Evolutionary conservation across 2,888 invertebrate genomes (phyloP), one percentile per base, ranked within the genome.

Genomic region (Pammene fasciana): DNA sequence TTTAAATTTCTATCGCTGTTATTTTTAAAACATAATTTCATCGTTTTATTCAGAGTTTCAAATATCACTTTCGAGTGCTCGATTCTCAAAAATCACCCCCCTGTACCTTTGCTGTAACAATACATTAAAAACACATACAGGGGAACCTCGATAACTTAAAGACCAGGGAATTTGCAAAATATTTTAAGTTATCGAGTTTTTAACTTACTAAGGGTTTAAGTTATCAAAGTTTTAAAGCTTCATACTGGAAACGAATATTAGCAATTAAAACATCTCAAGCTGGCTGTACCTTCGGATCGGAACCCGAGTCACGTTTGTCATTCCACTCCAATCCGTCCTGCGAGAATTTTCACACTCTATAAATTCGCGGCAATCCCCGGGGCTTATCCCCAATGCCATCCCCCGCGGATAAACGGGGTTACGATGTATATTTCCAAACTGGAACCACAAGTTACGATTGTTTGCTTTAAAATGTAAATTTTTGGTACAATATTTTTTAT

Each of bases 261-360:
- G 10, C 13, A 57, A 43, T 57, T 18, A 10, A 57, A 41, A 54
- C 14, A 59, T 45, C 9, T 64, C 36, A 26, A 18, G 34, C 65
- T 34, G 61, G 67, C 68, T 64, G 68, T 75, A 79, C 67, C 68
- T 48, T 57, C 66, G 60, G 36, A 70, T 78, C 72, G 64, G 72
- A 45, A 85, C 76, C 75, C 89, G 45, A 75, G 80, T 86, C 89
- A 89, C 89, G 88, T 88, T 85, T 86, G 86, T 87, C 88, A 88
- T 88, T 85, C 82, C 84, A 81, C 80, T 80, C 76, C 78, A 83
- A 87, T 84, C 84, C 83, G 80, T 77, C 79, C 82, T 81, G 81
- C 81, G 78, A 78, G 83, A 85, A 83, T 86, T 87, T 88, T 88
- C 87, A 87, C 89, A 89, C 84, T 88, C 87, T 87, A 89, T 88